Conservation (phyloP, 2,888 invertebrate species). For the Lamproptera curius region DNA sequence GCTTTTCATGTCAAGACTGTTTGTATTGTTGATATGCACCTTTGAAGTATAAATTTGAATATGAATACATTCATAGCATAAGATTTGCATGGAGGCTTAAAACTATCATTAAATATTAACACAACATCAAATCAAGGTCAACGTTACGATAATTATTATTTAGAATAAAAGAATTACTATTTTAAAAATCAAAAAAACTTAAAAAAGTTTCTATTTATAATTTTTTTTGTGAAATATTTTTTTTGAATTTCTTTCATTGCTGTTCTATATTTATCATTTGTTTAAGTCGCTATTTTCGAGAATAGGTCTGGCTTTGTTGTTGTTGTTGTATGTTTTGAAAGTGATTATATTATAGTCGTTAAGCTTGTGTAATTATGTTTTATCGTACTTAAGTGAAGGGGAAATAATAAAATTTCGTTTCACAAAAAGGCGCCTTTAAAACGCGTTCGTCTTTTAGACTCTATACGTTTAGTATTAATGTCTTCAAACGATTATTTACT, state of each 20-base stretch:
- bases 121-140: no score
- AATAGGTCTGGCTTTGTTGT: slow-evolving; percentile 19
- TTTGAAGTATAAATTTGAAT: no score
- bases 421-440: slow-evolving; percentile 41
- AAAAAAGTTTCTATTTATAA: no score
- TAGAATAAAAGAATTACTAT: no score
- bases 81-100: no score
- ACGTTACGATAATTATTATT: no score
- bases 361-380: slow-evolving; percentile 22
- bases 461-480: slow-evolving; percentile 45
- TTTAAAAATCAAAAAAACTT: no score
- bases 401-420: slow-evolving; percentile 20
- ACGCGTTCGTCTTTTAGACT: slow-evolving; percentile 41
- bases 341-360: slow-evolving; percentile 16
- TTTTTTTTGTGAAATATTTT: no score
- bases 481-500: slow-evolving; percentile 49
- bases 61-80: no score
- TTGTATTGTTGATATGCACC: no score
- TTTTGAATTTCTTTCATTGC: slow-evolving; percentile 12
- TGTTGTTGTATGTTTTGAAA: slow-evolving; percentile 28
- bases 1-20: no score
- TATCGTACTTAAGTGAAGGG: slow-evolving; percentile 22
- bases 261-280: slow-evolving; percentile 12
- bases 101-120: no score
- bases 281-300: slow-evolving; percentile 26